Percentiles rank a stretch among this genome's conserved stretches.
phyloP scores from a whole-genome alignment of 2,113 vertebrate genomes.

The Hippocampus abdominalis region DNA sequence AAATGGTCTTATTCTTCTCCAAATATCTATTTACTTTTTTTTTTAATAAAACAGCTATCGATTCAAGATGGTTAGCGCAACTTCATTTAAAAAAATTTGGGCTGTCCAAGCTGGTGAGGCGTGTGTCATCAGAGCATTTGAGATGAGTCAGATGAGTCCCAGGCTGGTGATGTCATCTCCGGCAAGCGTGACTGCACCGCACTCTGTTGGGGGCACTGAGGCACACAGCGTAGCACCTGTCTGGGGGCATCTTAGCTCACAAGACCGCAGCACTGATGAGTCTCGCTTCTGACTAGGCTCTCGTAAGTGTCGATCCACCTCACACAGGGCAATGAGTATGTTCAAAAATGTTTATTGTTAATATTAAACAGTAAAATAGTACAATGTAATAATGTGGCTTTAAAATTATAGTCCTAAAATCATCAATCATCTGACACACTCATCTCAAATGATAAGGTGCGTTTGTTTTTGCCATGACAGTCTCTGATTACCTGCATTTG shows the following conservation, averaged over 20 bases:
- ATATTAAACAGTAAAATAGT: background rate
- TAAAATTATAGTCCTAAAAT: background rate
- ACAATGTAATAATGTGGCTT: background rate
- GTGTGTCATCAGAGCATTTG: slow-evolving; percentile 44
- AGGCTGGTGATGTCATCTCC: slow-evolving; percentile 74
- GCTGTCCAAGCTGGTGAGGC: slow-evolving; percentile 38
- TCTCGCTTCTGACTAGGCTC: slow-evolving; percentile 29
- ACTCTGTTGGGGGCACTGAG: slow-evolving; percentile 61
- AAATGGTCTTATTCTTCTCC: slow-evolving; percentile 39
- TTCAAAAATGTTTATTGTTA: background rate
- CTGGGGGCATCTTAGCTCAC: slow-evolving; percentile 48
- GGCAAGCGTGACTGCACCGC: slow-evolving; percentile 58
- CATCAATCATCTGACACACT: background rate
- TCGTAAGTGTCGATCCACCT: slow-evolving; percentile 49
- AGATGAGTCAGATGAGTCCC: slow-evolving; percentile 70
- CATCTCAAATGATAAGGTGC: too few species aligned
- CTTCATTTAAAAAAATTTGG: slow-evolving; percentile 21
- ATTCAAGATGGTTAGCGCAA: slow-evolving; percentile 38
- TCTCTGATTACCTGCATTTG: too few species aligned
- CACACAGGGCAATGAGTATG: slow-evolving; percentile 37
- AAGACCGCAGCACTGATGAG: slow-evolving; percentile 42
- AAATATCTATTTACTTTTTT: slow-evolving; percentile 35
- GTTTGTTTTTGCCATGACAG: too few species aligned
- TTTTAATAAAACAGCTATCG: slow-evolving; percentile 26
- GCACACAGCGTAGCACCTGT: slow-evolving; percentile 63